phyloP scores from a whole-genome alignment of 2,113 vertebrate species.

The Entelurus aequoreus region DNA sequence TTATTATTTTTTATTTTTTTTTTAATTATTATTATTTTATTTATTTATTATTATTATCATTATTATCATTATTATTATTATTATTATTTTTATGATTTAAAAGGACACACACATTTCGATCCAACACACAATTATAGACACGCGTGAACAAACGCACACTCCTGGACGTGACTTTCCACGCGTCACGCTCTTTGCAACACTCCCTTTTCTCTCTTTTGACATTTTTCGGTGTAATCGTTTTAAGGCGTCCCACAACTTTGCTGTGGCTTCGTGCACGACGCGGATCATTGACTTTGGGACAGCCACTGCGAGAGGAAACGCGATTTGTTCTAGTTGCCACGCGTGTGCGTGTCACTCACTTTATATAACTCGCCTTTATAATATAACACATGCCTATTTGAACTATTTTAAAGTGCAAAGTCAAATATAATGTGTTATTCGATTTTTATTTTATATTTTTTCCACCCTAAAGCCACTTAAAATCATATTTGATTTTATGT shows the following conservation, averaged over 20 bases:
- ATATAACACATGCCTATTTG: conserved; percentile 17
- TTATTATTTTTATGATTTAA: too few species aligned
- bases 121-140: conserved; percentile 12
- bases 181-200: conserved; percentile 38
- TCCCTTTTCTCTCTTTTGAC: conserved; percentile 44
- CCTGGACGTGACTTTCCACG: conserved; percentile 47
- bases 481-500: too few species aligned
- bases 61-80: too few species aligned
- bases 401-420: neutral
- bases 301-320: conserved; percentile 67
- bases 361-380: conserved; percentile 48
- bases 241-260: conserved; percentile 59
- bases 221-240: conserved; percentile 70
- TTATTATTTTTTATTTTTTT: too few species aligned
- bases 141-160: neutral
- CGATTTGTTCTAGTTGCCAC: conserved; percentile 82
- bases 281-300: conserved; percentile 50
- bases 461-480: too few species aligned
- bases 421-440: neutral
- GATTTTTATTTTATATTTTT: neutral
- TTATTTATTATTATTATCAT: neutral
- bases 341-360: conserved; percentile 67
- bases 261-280: conserved; percentile 32
- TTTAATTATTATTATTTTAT: too few species aligned
- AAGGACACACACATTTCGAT: conserved; percentile 2